Evolutionary conservation across 2,113 vertebrate genomes (phyloP).

Genomic region (Hirundichthys speculiger): DNA sequence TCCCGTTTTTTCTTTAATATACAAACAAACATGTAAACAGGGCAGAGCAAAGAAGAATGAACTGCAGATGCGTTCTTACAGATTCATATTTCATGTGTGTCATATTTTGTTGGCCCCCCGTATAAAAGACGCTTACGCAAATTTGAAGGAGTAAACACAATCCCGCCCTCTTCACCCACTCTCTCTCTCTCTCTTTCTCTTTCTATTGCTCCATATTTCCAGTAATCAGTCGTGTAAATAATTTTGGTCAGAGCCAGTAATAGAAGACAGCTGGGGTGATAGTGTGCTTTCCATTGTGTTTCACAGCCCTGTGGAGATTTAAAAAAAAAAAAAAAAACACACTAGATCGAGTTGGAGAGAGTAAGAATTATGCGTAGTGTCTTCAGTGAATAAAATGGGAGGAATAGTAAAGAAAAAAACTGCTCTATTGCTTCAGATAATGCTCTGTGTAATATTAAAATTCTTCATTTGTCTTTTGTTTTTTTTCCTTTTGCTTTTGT

Average conservation of each 20-base stretch:
- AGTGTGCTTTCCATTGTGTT: constrained; percentile 81
- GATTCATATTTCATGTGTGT: constrained; percentile 7
- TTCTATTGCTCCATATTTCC: constrained; percentile 52
- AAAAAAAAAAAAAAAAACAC: constrained; percentile 23
- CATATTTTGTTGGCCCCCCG: constrained; percentile 21
- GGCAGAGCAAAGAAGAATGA: neutral
- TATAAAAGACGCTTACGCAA: constrained; percentile 46
- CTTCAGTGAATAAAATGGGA: constrained; percentile 61
- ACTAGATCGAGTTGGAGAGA: constrained; percentile 23
- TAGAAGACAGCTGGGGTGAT: constrained; percentile 79
- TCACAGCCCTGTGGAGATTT: constrained; percentile 29
- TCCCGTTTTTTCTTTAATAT: neutral
- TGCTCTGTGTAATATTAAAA: too few species aligned
- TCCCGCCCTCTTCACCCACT: constrained; percentile 23
- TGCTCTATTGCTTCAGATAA: constrained; percentile 20
- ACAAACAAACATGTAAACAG: neutral
- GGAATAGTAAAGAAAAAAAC: constrained; percentile 25
- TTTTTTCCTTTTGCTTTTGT: too few species aligned
- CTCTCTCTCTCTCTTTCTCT: neutral
- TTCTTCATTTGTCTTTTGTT: too few species aligned
- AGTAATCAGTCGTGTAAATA: constrained; percentile 78
- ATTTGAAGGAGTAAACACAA: constrained; percentile 39
- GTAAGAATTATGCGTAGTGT: constrained; percentile 37
- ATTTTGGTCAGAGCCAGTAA: constrained; percentile 74
- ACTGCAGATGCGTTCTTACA: constrained; percentile 5